Evolutionary conservation across 2,113 vertebrate genomes (phyloP), one percentile per base, ranked within the genome.

Genomic region (Orthonyx spaldingii): DNA sequence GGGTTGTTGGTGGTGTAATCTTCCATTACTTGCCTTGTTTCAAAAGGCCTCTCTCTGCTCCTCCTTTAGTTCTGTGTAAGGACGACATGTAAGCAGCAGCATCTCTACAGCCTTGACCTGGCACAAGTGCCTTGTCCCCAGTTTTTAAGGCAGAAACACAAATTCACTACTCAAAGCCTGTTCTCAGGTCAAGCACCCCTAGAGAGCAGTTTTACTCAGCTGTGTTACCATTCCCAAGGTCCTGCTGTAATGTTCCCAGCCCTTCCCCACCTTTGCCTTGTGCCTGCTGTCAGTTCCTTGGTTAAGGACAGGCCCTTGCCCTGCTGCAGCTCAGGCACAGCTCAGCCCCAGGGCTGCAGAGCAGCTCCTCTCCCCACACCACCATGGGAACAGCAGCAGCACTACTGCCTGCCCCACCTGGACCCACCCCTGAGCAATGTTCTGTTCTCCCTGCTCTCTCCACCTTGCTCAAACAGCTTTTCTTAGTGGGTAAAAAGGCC

Each of bases 1-100:
- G 0, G 2, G 3, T 4, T 13, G 2, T 7, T 6, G 11, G 17
- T 27, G 16, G 3, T 69, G n/a, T 8, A 6, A 46, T 13, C 24
- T 33, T 44, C 30, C 4, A 15, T 2, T 47, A 13, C 4, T 14
- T 71, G 33, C 41, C 14, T n/a, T n/a, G 61, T 86, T 39, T 33
- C 39, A 47, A 75, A 33, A 77, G 18, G 72, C 21, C 39, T 30
- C 2, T 14, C 26, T 74, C 14, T 72, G n/a, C 22, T 72, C 30
- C 49, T 50, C 24, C 21, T 42, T 14, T 10, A 15, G 12, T 41
- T 35, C 26, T 68, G 18, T 19, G 10, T 7, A n/a, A 61, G 63
- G 37, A 14, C 21, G 18, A 11, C 24, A 39, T 2, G 4, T 5
- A 6, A n/a, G 20, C 20, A 41, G 39, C 63, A 64, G 41, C 59